Conservation (phyloP, 2,888 invertebrate species). For the Encarsia formosa region DNA sequence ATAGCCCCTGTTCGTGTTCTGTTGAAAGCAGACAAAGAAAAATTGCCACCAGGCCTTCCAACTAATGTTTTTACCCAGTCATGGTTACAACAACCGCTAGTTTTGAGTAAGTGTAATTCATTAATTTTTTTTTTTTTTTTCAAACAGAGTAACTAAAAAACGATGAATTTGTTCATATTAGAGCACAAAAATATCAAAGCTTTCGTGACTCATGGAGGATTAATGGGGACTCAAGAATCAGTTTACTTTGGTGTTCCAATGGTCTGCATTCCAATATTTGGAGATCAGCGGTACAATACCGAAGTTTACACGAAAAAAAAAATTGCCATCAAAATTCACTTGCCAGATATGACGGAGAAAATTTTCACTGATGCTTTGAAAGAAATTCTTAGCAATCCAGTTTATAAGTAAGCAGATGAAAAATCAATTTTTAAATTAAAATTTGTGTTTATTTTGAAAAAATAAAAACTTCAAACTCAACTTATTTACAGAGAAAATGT, state of each 20-base stretch:
- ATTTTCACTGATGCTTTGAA: slow-evolving; percentile 45
- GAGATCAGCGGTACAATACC: slow-evolving; percentile 37
- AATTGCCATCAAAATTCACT: slow-evolving; percentile 28
- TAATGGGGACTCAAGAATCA: slow-evolving; percentile 35
- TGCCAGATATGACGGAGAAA: slow-evolving; percentile 40
- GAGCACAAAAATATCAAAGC: slow-evolving; percentile 38
- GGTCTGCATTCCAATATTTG: slow-evolving; percentile 37
- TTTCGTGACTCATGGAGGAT: slow-evolving; percentile 39
- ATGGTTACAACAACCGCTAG: slow-evolving; percentile 35
- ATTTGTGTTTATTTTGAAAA: background rate
- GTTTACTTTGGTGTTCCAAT: slow-evolving; percentile 34
- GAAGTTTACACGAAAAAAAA: slow-evolving; percentile 29
- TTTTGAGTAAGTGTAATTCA: too few species aligned
- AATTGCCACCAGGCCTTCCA: slow-evolving; percentile 33
- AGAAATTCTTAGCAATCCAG: slow-evolving; percentile 46
- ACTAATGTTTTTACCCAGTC: slow-evolving; percentile 30
- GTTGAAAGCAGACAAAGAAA: slow-evolving; percentile 29
- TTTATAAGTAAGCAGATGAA: slow-evolving; percentile 37
- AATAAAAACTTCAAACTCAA: too few species aligned
- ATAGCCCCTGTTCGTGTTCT: slow-evolving; percentile 34
- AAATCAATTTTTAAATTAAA: background rate
- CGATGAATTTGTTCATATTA: too few species aligned
- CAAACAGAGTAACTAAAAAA: too few species aligned
- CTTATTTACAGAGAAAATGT: slow-evolving; percentile 17
- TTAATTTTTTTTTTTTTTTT: too few species aligned